Base-by-base conservation (phyloP, 1,140 invertebrate genomes). In the Cydia amplana region DNA sequence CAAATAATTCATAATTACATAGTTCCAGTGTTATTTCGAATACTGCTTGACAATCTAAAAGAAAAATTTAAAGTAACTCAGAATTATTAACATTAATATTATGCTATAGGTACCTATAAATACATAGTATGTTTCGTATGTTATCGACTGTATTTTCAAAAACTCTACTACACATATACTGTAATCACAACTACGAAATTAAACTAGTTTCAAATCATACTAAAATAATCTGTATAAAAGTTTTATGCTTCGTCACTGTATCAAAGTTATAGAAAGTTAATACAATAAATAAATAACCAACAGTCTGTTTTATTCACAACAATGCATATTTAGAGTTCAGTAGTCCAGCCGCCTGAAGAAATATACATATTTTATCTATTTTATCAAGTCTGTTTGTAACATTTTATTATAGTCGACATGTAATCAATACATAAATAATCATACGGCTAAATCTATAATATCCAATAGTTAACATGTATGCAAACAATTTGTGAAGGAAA, bases 401-500 rank as follows among this genome's bases (percentile, higher is more conserved):
- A 40, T n/a, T 70, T 5, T 46, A 46, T 64, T 70, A 40, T 36
- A 70, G 16, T 36, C 32, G 65, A 70, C 65, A 70, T 70, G 65
- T 70, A 70, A 70, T 18, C 28, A 32, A 67, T 67, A 67, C 64
- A 43, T 70, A 70, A 40, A 70, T 70, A 70, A 70, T 70, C 74
- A 78, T 75, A 78, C 75, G 74, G 72, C 16, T 74, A 75, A 75
- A 74, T 76, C 75, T 74, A 77, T 74, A 74, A 80, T 70, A 70
- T 70, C 36, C 65, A 70, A 65, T 67, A 75, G 36, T 72, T 67
- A 81, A 80, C 79, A 86, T 84, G 85, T 91, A 91, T 96, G 96
- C 96, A 96, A 97, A 96, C 96, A 97, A 96, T 96, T 96, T 96
- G 96, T 96, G 95, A 95, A 96, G 96, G 96, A 95, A 95, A 96